A percentile compares a stretch with the other conserved stretches of the same genome.
These are phyloP conservation scores for Dasypogon diadema DNA, from an alignment of 2,888 invertebrate genomes.

Conservation along the genomic window DNA sequence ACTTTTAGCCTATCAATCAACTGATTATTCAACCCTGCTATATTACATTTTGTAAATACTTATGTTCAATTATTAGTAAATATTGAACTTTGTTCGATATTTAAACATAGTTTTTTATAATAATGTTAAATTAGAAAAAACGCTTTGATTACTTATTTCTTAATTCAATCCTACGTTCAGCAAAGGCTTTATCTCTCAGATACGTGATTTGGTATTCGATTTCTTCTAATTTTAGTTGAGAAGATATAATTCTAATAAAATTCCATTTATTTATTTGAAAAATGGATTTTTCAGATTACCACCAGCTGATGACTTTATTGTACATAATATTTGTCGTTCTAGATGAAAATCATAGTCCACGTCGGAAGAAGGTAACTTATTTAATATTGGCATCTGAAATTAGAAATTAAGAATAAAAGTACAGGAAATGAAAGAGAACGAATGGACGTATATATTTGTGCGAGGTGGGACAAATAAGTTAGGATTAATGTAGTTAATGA, in stretches of 20 bases:
- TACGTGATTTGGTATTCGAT: conserved; percentile 30
- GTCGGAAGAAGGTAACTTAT: conserved; percentile 61
- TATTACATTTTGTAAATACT: conserved; percentile 9
- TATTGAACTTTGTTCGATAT: conserved; percentile 20
- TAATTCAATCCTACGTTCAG: conserved; percentile 1
- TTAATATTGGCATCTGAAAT: conserved; percentile 63
- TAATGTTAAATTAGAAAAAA: no score
- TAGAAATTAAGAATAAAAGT: no score
- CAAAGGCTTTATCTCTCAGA: conserved; percentile 37
- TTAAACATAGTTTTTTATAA: no score
- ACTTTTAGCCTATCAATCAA: conserved; percentile 15
- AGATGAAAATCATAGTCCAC: conserved; percentile 68
- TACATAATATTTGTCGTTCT: conserved; percentile 68
- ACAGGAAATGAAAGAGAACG: no score
- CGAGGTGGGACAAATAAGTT: no score
- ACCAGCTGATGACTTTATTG: conserved; percentile 66
- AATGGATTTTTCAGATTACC: conserved; percentile 66
- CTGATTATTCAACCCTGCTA: conserved; percentile 2
- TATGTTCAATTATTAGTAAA: conserved; percentile 25
- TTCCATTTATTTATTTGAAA: conserved; percentile 58
- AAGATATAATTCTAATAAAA: no score
- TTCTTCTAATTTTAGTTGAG: not conserved
- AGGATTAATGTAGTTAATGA: no score
- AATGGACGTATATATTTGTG: no score
- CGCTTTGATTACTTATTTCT: not conserved